Evolutionary conservation across 2,113 vertebrate genomes (phyloP).

Genomic region (Lasiurus cinereus): DNA sequence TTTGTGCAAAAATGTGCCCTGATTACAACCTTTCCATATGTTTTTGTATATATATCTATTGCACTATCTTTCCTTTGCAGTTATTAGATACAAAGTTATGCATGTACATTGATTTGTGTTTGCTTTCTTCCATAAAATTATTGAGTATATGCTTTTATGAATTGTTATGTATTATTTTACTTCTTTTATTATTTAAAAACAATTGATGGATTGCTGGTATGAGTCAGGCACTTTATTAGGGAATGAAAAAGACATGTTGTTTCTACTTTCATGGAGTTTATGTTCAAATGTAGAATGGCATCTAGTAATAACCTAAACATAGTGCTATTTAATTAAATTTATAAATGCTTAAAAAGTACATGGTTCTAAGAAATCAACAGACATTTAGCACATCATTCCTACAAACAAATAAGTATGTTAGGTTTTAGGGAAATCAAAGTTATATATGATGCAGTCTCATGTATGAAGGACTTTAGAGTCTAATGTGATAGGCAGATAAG

Average conservation of each 20-base stretch:
- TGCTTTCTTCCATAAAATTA: neutral
- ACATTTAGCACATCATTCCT: neutral
- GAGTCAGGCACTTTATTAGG: neutral
- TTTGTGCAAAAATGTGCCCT: slow-evolving; percentile 38
- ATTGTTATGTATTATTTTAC: neutral
- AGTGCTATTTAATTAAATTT: neutral
- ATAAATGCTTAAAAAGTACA: neutral
- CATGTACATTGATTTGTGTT: neutral
- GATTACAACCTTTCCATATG: neutral
- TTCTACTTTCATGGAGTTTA: neutral
- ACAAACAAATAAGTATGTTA: neutral
- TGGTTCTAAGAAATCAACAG: neutral
- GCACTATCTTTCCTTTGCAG: neutral
- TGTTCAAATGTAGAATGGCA: neutral
- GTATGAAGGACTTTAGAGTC: neutral
- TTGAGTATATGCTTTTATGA: neutral
- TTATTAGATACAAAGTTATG: neutral
- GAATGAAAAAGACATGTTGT: neutral
- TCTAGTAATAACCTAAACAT: neutral
- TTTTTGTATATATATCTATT: neutral
- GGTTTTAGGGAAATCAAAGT: neutral
- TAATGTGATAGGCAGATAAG: neutral
- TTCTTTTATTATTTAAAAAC: neutral
- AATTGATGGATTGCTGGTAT: neutral
- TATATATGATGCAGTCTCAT: neutral